phyloP scores from a whole-genome alignment of 1,140 invertebrate genomes.

The Drosophila ambigua region DNA sequence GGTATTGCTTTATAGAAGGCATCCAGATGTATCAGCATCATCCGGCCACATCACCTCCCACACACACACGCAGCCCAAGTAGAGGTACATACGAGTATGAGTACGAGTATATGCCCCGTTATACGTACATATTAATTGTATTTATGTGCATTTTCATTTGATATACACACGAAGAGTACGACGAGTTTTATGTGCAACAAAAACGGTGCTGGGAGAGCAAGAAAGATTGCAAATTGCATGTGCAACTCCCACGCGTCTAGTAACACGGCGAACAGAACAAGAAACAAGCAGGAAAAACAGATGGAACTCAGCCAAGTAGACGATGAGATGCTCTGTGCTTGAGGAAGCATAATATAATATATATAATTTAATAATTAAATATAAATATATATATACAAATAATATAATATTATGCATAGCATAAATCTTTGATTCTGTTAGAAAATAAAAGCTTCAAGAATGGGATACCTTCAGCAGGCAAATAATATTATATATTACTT shows the following conservation, averaged over 20 bases:
- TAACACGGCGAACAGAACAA: conserved; percentile 45
- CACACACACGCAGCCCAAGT: conserved; percentile 8
- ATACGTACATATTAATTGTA: conserved; percentile 19
- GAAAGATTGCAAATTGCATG: conserved; percentile 70
- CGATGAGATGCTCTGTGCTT: conserved; percentile 23
- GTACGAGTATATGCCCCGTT: conserved; percentile 1
- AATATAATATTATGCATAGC: too few species aligned
- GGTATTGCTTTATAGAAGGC: conserved; percentile 26
- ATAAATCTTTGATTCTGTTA: too few species aligned
- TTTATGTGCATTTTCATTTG: conserved; percentile 53
- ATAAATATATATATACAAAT: too few species aligned
- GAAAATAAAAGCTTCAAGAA: too few species aligned
- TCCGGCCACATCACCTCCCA: not conserved
- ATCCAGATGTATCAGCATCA: too few species aligned
- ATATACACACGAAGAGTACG: conserved; percentile 48
- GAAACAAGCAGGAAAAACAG: not conserved
- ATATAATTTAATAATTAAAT: too few species aligned
- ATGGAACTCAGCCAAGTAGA: not conserved
- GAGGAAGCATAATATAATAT: not conserved
- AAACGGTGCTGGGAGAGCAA: conserved; percentile 34
- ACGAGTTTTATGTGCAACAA: conserved; percentile 37
- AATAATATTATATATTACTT: too few species aligned
- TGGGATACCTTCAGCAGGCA: too few species aligned
- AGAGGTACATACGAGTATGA: not conserved
- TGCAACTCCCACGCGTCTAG: conserved; percentile 65